phyloP scores from a whole-genome alignment of 2,113 vertebrate species.

The Macrotus californicus region DNA sequence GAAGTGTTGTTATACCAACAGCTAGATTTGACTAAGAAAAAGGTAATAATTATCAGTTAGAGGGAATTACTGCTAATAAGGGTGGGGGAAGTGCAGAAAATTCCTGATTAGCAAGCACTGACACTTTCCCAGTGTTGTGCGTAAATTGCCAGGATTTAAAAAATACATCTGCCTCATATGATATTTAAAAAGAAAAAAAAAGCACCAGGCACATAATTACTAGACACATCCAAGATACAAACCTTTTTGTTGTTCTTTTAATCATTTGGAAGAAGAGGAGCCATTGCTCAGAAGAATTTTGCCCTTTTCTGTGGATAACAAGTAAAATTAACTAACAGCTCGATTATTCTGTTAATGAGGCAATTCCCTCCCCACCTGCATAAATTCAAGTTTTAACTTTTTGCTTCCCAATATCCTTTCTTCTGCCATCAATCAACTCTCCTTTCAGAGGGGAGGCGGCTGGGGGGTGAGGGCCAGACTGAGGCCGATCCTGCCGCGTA shows the following conservation, averaged over 20 bases:
- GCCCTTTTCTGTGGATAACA: conserved; percentile 74
- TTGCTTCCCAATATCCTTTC: conserved; percentile 63
- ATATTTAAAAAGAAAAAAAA: conserved; percentile 63
- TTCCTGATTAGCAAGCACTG: conserved; percentile 68
- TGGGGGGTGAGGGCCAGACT: accelerated
- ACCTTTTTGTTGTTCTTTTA: conserved; percentile 79
- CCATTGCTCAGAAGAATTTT: conserved; percentile 71
- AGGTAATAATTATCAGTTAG: conserved; percentile 82
- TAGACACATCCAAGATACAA: conserved; percentile 72
- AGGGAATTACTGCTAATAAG: conserved; percentile 75
- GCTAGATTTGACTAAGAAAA: conserved; percentile 69
- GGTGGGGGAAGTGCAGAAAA: conserved; percentile 42
- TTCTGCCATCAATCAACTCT: conserved; percentile 71
- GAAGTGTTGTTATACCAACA: conserved; percentile 72
- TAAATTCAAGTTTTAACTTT: conserved; percentile 63
- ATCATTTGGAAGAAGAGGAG: conserved; percentile 73
- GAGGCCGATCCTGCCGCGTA: accelerated
- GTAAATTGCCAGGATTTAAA: conserved; percentile 70
- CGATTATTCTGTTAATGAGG: conserved; percentile 81
- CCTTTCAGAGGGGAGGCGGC: not conserved
- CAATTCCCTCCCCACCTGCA: conserved; percentile 63
- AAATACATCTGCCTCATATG: conserved; percentile 67
- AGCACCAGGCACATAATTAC: conserved; percentile 76
- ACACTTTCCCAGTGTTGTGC: conserved; percentile 68
- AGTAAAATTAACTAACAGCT: conserved; percentile 80